phyloP scores from a whole-genome alignment of 2,888 invertebrate genomes.

The Agonopterix arenella region DNA sequence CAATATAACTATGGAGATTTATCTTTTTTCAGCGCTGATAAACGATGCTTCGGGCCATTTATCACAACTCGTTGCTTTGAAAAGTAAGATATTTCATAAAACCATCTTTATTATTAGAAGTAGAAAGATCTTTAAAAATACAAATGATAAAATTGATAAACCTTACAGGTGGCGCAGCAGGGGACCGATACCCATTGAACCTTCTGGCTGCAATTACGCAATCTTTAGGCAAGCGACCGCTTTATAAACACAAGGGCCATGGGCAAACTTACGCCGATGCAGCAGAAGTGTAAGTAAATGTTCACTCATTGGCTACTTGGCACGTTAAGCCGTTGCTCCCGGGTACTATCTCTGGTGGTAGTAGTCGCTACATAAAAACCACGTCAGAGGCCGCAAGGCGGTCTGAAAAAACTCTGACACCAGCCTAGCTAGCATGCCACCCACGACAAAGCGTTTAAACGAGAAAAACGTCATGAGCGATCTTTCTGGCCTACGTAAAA shows the following conservation, averaged over 20 bases:
- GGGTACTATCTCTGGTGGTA: too few species aligned
- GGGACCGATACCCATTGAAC: slow-evolving; percentile 38
- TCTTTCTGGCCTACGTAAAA: too few species aligned
- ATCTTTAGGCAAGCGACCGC: slow-evolving; percentile 34
- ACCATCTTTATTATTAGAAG: too few species aligned
- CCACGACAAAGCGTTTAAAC: too few species aligned
- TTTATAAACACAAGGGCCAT: slow-evolving; percentile 42
- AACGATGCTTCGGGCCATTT: slow-evolving; percentile 40
- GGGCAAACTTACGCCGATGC: slow-evolving; percentile 44
- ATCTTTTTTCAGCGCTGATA: slow-evolving; percentile 33
- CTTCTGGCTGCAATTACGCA: slow-evolving; percentile 38
- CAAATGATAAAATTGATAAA: not conserved
- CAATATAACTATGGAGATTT: not conserved
- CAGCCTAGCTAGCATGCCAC: too few species aligned
- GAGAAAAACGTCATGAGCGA: too few species aligned
- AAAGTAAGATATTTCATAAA: slow-evolving; percentile 36
- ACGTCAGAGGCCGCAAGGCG: too few species aligned
- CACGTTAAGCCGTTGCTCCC: too few species aligned
- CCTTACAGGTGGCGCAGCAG: slow-evolving; percentile 43
- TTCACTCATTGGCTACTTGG: too few species aligned
- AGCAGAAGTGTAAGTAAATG: slow-evolving; percentile 1
- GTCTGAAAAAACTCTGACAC: too few species aligned
- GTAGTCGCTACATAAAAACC: too few species aligned
- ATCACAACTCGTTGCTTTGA: slow-evolving; percentile 45
- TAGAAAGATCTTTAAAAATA: not conserved